Base-by-base conservation (phyloP, 2,888 invertebrate genomes). In the Volucella inflata region DNA sequence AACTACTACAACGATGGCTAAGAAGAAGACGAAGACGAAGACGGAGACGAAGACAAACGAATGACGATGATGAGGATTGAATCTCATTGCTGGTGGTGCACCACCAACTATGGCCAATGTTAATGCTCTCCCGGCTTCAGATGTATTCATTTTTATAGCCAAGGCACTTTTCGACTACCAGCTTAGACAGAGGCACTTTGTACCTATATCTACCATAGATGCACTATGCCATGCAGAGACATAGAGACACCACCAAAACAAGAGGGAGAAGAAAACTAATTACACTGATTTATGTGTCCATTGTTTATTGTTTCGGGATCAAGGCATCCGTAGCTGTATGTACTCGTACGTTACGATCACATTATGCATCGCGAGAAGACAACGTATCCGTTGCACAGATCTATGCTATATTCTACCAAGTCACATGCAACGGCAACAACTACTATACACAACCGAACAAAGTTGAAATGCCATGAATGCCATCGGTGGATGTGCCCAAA, bases 201-300 rank as follows among this genome's bases (percentile, higher is more conserved):
- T 48, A 78, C 51, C 68, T 21, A 17, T 48, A 78, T 57, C 68
- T 21, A 17, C 50, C 50, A 65, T 48, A 72, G 74, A 30, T 30
- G 30, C 30, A 30, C 30, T 6, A 30, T 30, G 30, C 30, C 30
- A 30, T 30, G 30, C 30, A 30, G 30, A 30, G 30, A 30, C 80
- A 50, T 88, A 65, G 36, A 82, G 59, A 67, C 72, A 91, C 90
- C 72, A 91, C 90, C 90, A 92, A 11, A 71, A 48, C 50, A 65
- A 81, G 81, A 81, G 85, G 68, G 87, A 93, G 94, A 85, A 76
- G 81, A 48, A 94, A 95, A 95, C 96, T 96, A 96, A 96, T 96
- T 96, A 96, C 96, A 95, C 95, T 96, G 96, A 96, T 96, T 96
- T 96, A 96, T 96, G 95, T 95, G 93, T 94, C 96, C 95, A 96